Conservation (phyloP, 2,113 vertebrate species). For the Nyctibius bracteatus region DNA sequence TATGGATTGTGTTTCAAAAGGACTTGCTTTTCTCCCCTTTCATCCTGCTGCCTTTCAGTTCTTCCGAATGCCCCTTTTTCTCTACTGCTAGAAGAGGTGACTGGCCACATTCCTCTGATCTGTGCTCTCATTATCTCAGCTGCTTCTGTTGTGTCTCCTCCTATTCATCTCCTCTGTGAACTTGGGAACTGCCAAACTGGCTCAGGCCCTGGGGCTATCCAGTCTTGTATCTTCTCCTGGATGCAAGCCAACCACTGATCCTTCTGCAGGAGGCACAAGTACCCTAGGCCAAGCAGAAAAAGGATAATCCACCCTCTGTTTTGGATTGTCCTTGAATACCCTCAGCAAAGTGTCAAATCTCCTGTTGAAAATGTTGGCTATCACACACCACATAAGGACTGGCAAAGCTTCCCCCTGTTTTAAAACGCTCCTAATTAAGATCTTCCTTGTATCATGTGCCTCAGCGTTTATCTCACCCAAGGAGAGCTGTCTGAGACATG, state of each 20-base stretch:
- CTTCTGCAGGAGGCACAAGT: neutral
- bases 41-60: neutral
- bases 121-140: neutral
- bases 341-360: neutral
- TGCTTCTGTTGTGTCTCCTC: conserved; percentile 5
- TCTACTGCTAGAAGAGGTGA: neutral
- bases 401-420: neutral
- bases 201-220: neutral
- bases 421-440: neutral
- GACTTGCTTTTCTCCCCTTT: neutral
- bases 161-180: neutral
- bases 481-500: neutral
- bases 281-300: neutral
- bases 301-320: neutral
- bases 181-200: neutral
- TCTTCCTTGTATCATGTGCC: neutral
- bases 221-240: neutral
- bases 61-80: neutral
- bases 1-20: neutral
- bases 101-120: neutral
- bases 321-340: neutral
- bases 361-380: neutral
- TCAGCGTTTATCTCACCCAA: neutral
- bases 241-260: neutral
- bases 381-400: neutral